Evolutionary conservation across 2,888 invertebrate species (phyloP).

Genomic region (Chydorus sphaericus): DNA sequence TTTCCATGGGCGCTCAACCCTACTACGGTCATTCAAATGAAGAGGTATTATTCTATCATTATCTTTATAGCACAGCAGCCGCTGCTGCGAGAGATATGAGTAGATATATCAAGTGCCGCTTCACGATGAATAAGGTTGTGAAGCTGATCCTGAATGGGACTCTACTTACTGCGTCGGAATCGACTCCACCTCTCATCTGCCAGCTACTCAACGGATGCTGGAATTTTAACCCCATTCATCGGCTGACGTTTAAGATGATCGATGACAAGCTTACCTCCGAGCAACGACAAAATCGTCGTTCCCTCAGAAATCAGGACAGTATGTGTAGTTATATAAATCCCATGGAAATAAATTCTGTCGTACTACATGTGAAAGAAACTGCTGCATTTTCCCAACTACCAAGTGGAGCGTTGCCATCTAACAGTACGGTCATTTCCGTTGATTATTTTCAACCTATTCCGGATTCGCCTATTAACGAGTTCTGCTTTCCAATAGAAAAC

Average conservation of each 20-base stretch:
- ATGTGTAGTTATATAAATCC: too few relatives aligned
- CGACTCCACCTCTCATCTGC: constrained; percentile 53
- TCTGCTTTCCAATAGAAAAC: too few relatives aligned
- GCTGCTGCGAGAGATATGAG: background rate
- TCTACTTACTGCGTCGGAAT: constrained; percentile 60
- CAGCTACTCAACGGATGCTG: constrained; percentile 56
- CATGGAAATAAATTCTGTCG: too few relatives aligned
- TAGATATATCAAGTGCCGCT: background rate
- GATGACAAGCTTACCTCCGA: background rate
- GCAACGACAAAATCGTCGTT: too few relatives aligned
- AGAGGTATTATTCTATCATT: constrained; percentile 37
- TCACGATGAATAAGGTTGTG: constrained; percentile 38
- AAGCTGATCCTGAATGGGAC: constrained; percentile 64
- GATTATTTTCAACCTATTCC: too few relatives aligned
- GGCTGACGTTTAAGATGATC: constrained; percentile 49
- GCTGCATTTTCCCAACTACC: too few relatives aligned
- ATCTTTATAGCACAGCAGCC: background rate
- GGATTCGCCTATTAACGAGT: too few relatives aligned
- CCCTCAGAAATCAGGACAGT: too few relatives aligned
- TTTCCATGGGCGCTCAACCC: constrained; percentile 80
- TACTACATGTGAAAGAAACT: too few relatives aligned
- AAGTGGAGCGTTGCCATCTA: too few relatives aligned
- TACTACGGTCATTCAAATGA: constrained; percentile 83
- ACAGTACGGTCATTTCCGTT: too few relatives aligned
- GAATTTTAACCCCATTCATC: constrained; percentile 62